phyloP scores from a whole-genome alignment of 2,113 vertebrate genomes.

The Rattus norvegicus region DNA sequence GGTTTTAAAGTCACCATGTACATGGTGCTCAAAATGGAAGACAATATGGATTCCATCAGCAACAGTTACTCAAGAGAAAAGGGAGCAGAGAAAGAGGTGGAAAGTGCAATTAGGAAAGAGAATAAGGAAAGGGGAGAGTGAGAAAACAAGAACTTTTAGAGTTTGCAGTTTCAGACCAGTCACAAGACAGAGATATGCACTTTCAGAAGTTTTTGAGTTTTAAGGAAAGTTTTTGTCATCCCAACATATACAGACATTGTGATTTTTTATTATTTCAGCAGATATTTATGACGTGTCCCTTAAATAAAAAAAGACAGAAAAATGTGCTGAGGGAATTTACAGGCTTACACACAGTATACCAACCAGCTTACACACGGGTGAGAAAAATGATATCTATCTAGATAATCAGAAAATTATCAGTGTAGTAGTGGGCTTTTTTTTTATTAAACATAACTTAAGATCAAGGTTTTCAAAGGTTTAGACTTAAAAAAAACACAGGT shows the following conservation, averaged over 20 bases:
- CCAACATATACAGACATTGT: slow-evolving; percentile 30
- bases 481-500: background rate
- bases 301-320: slow-evolving; percentile 39
- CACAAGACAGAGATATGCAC: background rate
- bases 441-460: slow-evolving; percentile 1
- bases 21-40: background rate
- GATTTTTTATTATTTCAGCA: slow-evolving; percentile 28
- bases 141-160: background rate
- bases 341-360: background rate
- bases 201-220: background rate
- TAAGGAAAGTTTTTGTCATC: slow-evolving; percentile 46
- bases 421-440: background rate
- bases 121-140: rapidly evolving
- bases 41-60: background rate
- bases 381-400: background rate
- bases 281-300: background rate
- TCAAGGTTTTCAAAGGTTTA: background rate
- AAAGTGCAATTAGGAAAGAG: too few relatives aligned
- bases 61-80: background rate
- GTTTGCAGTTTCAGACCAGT: background rate
- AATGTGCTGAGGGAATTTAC: background rate
- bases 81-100: rapidly evolving
- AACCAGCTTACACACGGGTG: background rate
- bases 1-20: background rate
- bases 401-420: background rate